Percentiles rank a stretch among this genome's conserved stretches.
These are phyloP conservation scores for Diachrysia chrysitis DNA, from an alignment of 2,888 invertebrate species.

Conservation along the genomic window DNA sequence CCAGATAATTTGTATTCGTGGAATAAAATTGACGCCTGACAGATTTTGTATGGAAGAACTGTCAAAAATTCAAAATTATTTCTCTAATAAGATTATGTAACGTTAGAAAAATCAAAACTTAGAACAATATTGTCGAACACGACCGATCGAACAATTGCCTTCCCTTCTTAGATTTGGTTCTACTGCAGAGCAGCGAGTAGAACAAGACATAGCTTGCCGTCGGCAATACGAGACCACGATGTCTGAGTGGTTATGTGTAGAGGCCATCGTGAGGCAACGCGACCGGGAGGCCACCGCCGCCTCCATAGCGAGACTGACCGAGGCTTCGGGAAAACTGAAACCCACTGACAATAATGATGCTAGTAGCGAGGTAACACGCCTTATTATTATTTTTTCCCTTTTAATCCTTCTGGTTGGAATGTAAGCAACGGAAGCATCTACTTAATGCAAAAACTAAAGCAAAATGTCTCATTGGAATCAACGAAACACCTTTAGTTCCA, in stretches of 20 bases:
- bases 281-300: slow-evolving; percentile 95
- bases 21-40: no score
- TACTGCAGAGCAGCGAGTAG: slow-evolving; percentile 90
- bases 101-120: no score
- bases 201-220: slow-evolving; percentile 91
- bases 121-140: no score
- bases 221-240: slow-evolving; percentile 96
- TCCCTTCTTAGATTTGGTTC: slow-evolving; percentile 90
- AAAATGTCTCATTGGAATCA: no score
- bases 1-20: no score
- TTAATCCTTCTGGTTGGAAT: no score
- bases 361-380: slow-evolving; percentile 68
- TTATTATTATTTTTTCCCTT: no score
- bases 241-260: slow-evolving; percentile 98
- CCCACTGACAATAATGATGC: slow-evolving; percentile 73
- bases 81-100: no score
- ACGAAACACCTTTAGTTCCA: no score
- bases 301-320: slow-evolving; percentile 95
- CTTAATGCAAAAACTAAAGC: no score
- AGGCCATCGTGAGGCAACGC: slow-evolving; percentile 95
- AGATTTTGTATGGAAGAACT: no score
- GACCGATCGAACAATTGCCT: not conserved
- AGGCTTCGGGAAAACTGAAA: slow-evolving; percentile 89
- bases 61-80: no score
- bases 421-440: not conserved